Base-by-base conservation (phyloP, 2,888 invertebrate species). In the Sesia bembeciformis region DNA sequence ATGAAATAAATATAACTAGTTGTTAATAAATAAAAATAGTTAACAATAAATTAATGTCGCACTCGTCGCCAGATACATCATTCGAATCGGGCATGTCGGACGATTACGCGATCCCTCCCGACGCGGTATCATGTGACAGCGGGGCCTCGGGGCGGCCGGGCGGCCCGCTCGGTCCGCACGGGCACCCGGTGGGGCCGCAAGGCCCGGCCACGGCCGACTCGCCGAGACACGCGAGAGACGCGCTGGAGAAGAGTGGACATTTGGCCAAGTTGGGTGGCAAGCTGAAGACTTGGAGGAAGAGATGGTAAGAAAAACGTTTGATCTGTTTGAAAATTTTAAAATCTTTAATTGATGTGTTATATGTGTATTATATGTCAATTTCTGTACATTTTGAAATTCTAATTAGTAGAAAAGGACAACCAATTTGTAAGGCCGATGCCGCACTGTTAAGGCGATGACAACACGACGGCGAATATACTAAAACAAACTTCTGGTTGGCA, bases 31-130 rank as follows among this genome's bases (percentile, higher is more conserved):
- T 23, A 23, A 23, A 23, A 23, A 23, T 23, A 23, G n/a, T n/a
- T n/a, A n/a, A n/a, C n/a, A n/a, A n/a, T n/a, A n/a, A n/a, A 23
- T 23, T 23, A 23, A 23, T 23, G 23, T 23, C 23, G 23, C 23
- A 23, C 39, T 39, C 38, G 81, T 88, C 91, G 90, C 80, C 91
- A 96, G 96, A 96, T 84, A 95, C 95, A 62, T 97, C 97, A 58
- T 95, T 96, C 88, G 97, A 97, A 84, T 97, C 97, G 56, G 97
- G 97, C 68, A 94, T 97, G 90, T 97, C 98, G 42, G 97, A 98
- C 78, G 98, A 98, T 90, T 98, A 98, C 84, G 98, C 98, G 57
- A 94, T 98, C 70, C 98, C 98, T 5, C 98, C 98, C 5, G 98
- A 98, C 83, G 97, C 97, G 0, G 91, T 96, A 23, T 96, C 96